These are phyloP conservation scores for Tuta absoluta DNA, from an alignment of 2,888 invertebrate species.

Conservation along the genomic window DNA sequence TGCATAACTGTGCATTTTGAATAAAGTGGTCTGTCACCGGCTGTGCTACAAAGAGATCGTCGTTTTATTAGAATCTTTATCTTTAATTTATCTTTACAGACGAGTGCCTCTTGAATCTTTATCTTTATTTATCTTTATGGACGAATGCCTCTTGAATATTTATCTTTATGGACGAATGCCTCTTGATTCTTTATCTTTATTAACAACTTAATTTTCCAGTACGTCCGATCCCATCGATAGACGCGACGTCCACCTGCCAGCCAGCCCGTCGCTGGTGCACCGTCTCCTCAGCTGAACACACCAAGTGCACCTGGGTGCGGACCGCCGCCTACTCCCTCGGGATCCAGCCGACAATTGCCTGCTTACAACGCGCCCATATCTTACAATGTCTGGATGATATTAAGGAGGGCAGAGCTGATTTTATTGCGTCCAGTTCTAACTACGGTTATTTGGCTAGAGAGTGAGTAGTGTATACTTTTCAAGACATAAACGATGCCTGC, in stretches of 20 bases:
- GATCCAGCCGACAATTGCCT: constrained; percentile 81
- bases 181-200: too few relatives aligned
- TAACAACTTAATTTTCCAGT: constrained; percentile 45
- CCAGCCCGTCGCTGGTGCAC: constrained; percentile 83
- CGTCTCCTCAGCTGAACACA: constrained; percentile 69
- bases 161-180: too few relatives aligned
- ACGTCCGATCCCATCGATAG: constrained; percentile 52
- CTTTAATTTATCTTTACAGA: too few relatives aligned
- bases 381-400: constrained; percentile 81
- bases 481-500: too few relatives aligned
- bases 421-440: constrained; percentile 83
- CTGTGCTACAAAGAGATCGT: too few relatives aligned
- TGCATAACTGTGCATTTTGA: too few relatives aligned
- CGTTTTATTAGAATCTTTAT: too few relatives aligned
- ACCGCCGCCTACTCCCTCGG: constrained; percentile 79
- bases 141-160: too few relatives aligned
- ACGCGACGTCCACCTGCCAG: constrained; percentile 53
- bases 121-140: too few relatives aligned
- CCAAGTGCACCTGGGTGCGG: constrained; percentile 83
- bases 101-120: too few relatives aligned
- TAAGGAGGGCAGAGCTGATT: constrained; percentile 73
- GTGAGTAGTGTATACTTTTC: constrained; percentile 64
- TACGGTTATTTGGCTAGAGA: constrained; percentile 83
- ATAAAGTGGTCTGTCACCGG: too few relatives aligned
- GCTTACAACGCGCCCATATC: constrained; percentile 65